Percentiles rank a stretch among this genome's conserved stretches.
Conservation (phyloP, 2,797 vertebrate genomes). For the Rhinoraja longicauda region DNA sequence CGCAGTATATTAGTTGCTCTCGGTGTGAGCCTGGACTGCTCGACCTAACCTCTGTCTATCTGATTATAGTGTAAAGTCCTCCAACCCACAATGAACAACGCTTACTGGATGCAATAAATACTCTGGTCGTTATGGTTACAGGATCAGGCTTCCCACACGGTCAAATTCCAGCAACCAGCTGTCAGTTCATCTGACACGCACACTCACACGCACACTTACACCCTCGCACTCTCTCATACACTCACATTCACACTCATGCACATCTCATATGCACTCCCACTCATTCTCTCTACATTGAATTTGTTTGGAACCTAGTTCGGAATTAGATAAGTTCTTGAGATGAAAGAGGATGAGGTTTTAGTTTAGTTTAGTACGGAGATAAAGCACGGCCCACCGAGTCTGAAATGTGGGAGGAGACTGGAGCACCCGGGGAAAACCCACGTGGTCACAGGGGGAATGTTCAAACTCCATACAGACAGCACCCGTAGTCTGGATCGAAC, state of each 20-base stretch:
- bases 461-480: no score
- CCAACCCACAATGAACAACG: conserved; percentile 43
- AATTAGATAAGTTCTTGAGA: no score
- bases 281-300: no score
- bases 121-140: conserved; percentile 69
- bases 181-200: background rate
- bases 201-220: background rate
- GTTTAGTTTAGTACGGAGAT: no score
- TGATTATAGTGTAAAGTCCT: conserved; percentile 55
- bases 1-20: background rate
- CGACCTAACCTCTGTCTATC: background rate
- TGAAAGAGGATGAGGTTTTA: no score
- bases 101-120: conserved; percentile 60
- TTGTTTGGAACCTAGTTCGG: no score
- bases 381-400: no score
- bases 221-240: background rate
- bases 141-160: conserved; percentile 41
- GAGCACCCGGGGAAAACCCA: no score
- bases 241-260: background rate
- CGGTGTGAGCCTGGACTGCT: background rate
- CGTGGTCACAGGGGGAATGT: no score
- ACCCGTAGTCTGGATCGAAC: no score
- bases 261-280: background rate
- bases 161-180: conserved; percentile 47
- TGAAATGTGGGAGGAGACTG: no score